Evolutionary conservation across 1,140 invertebrate species (phyloP).

Genomic region (Scylla paramamosain): DNA sequence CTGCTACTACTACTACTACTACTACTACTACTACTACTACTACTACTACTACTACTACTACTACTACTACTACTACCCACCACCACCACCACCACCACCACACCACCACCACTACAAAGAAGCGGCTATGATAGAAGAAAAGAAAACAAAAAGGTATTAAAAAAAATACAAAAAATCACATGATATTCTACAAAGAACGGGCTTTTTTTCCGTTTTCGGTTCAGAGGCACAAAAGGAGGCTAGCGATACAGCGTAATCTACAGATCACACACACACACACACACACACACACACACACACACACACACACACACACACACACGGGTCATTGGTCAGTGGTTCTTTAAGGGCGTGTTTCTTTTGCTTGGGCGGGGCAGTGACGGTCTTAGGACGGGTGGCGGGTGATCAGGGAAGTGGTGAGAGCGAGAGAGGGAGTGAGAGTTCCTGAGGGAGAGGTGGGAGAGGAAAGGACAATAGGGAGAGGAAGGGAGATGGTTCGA

Average conservation of each 20-base stretch:
- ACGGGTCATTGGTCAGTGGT: conserved; percentile 18
- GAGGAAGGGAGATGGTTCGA: neutral
- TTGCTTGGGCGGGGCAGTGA: neutral
- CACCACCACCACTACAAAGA: too few species aligned
- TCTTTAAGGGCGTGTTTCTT: neutral
- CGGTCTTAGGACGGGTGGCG: neutral
- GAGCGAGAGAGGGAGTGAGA: neutral
- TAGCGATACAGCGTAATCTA: neutral
- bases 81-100: too few species aligned
- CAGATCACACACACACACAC: neutral
- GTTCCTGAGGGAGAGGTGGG: neutral
- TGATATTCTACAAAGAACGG: too few species aligned
- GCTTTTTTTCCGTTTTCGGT: too few species aligned
- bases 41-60: too few species aligned
- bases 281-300: conserved; percentile 15
- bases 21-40: too few species aligned
- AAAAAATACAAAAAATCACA: too few species aligned
- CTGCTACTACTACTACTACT: too few species aligned
- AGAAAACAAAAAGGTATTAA: too few species aligned
- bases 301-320: conserved; percentile 20
- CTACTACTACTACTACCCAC: too few species aligned
- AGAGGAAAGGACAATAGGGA: too few species aligned
- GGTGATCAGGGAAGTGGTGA: conserved; percentile 1
- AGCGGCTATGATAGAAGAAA: too few species aligned
- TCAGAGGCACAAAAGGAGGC: neutral